phyloP scores from a whole-genome alignment of 2,113 vertebrate genomes.

The Tringa solitaria region DNA sequence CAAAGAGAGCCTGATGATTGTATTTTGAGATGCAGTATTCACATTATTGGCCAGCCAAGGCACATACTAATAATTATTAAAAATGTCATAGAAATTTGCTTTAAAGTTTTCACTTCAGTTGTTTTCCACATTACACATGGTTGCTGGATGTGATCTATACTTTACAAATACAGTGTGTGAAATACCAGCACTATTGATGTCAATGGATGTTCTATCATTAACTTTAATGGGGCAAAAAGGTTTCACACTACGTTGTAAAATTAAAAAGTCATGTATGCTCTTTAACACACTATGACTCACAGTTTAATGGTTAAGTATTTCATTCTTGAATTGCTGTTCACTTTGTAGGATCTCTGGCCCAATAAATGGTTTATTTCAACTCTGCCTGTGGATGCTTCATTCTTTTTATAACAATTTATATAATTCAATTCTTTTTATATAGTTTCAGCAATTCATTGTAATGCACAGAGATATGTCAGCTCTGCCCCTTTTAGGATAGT shows the following conservation, averaged over 20 bases:
- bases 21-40: not conserved
- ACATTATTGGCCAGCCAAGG: not conserved
- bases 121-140: not conserved
- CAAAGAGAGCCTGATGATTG: not conserved
- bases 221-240: not conserved
- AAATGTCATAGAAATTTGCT: not conserved
- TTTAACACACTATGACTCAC: not conserved
- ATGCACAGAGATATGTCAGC: not conserved
- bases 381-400: not conserved
- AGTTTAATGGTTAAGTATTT: not conserved
- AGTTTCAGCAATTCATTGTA: not conserved
- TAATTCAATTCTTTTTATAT: not conserved
- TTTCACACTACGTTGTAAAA: not conserved
- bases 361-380: not conserved
- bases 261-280: not conserved
- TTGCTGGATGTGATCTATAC: not conserved
- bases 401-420: not conserved
- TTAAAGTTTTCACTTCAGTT: not conserved
- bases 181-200: not conserved
- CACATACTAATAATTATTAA: not conserved
- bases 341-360: not conserved
- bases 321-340: not conserved
- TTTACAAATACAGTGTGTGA: not conserved
- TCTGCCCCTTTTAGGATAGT: not conserved
- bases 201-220: not conserved